Evolutionary conservation across 2,888 invertebrate species (phyloP).

Genomic region (Eurois occulta): DNA sequence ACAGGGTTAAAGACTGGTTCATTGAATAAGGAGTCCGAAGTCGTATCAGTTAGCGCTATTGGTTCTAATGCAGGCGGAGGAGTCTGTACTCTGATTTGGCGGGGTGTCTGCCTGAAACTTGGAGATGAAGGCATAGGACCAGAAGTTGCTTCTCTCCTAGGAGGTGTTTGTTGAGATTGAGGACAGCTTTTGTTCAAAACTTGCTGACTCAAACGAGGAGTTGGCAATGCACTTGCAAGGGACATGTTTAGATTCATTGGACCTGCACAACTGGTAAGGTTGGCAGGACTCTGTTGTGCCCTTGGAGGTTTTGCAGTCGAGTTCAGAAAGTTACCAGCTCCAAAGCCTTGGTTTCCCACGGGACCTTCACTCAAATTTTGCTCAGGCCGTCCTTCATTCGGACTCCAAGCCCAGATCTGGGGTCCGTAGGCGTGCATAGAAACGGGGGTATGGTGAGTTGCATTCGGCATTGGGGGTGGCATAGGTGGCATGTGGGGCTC

Average conservation of each 20-base stretch:
- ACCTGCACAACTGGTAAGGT: not conserved
- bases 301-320: constrained; percentile 14
- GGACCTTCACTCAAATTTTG: constrained; percentile 13
- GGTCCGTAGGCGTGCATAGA: not conserved
- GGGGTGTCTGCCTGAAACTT: constrained; percentile 44
- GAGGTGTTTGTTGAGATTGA: not conserved
- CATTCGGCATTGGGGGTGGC: not conserved
- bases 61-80: constrained; percentile 6
- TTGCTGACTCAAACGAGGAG: not conserved
- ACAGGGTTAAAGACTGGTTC: constrained; percentile 29
- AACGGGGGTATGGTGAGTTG: constrained; percentile 6
- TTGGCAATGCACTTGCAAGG: not conserved
- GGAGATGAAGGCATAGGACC: constrained; percentile 3
- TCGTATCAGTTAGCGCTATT: not conserved
- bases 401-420: constrained; percentile 4
- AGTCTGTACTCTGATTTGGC: constrained; percentile 34
- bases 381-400: constrained; percentile 4
- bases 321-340: constrained; percentile 10
- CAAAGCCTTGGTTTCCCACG: constrained; percentile 8
- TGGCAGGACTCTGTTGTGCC: not conserved
- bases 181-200: constrained; percentile 4
- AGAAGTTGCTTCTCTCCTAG: constrained; percentile 16
- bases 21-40: constrained; percentile 48
- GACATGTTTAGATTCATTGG: constrained; percentile 16
- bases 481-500: not conserved